A percentile compares a stretch with the other conserved stretches of the same genome.
Conservation (phyloP, 2,888 invertebrate species). For the Allophyes oxyacanthae region DNA sequence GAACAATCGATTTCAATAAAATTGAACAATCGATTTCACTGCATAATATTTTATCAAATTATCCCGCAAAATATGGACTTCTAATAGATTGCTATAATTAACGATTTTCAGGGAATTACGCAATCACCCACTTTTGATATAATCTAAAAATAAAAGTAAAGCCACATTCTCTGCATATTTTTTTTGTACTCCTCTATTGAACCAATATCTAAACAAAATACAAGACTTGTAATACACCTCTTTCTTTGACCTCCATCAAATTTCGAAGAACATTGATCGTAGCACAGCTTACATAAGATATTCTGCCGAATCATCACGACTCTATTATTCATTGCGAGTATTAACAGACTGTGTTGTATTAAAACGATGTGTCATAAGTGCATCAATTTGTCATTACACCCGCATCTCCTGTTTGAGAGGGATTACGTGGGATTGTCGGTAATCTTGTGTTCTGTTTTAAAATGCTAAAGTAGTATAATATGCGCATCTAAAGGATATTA, state of each 20-base stretch:
- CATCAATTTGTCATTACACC: constrained; percentile 82
- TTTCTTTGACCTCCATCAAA: constrained; percentile 5
- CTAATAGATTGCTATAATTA: no score
- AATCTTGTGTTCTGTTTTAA: constrained; percentile 31
- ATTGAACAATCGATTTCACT: no score
- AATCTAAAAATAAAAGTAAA: no score
- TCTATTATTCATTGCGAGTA: constrained; percentile 84
- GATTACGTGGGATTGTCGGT: constrained; percentile 45
- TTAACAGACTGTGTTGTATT: constrained; percentile 61
- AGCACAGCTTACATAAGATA: constrained; percentile 40
- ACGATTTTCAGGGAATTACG: no score
- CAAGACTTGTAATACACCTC: constrained; percentile 1
- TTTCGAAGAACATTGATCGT: constrained; percentile 22
- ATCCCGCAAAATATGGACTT: no score
- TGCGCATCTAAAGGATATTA: no score
- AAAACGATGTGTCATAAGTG: constrained; percentile 67
- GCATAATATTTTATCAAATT: no score
- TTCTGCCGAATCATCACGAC: constrained; percentile 73
- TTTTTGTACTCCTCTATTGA: no score
- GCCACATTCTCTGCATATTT: no score
- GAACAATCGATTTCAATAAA: no score
- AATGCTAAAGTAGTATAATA: not conserved
- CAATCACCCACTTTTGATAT: no score
- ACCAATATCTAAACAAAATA: no score
- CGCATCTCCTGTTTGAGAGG: constrained; percentile 70